Evolutionary conservation across 2,797 vertebrate genomes (phyloP).

Genomic region (Enteromius viviparus): DNA sequence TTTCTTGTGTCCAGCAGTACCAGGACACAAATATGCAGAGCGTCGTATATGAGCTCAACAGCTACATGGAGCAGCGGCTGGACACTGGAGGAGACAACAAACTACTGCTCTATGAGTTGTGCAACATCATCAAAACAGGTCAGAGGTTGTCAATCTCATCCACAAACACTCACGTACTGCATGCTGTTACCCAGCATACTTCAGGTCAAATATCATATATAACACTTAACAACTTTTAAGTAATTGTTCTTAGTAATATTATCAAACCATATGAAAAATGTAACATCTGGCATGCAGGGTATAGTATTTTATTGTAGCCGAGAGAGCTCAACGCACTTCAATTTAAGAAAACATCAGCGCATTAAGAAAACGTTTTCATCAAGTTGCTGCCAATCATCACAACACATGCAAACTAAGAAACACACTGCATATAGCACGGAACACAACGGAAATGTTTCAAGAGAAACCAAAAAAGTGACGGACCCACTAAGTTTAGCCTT

Average conservation of each 20-base stretch:
- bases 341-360: too few relatives aligned
- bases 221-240: neutral
- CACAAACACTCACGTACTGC: neutral
- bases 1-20: slow-evolving; percentile 85
- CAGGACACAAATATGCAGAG: slow-evolving; percentile 97
- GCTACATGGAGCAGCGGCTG: slow-evolving; percentile 94
- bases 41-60: slow-evolving; percentile 95
- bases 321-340: too few relatives aligned
- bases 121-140: slow-evolving; percentile 97
- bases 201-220: neutral
- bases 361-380: too few relatives aligned
- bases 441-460: too few relatives aligned
- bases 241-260: neutral
- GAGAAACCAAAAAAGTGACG: too few relatives aligned
- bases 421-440: too few relatives aligned
- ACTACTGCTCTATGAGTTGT: slow-evolving; percentile 93
- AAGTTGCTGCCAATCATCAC: too few relatives aligned
- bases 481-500: too few relatives aligned
- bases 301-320: neutral
- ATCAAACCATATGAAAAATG: neutral
- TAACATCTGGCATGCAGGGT: neutral
- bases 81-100: slow-evolving; percentile 95
- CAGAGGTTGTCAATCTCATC: slow-evolving; percentile 40
- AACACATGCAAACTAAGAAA: too few relatives aligned
- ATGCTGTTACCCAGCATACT: neutral